Evolutionary conservation across 2,888 invertebrate species (phyloP), one percentile per base, ranked within the genome.

Genomic region (Dicranocentrus wangi): DNA sequence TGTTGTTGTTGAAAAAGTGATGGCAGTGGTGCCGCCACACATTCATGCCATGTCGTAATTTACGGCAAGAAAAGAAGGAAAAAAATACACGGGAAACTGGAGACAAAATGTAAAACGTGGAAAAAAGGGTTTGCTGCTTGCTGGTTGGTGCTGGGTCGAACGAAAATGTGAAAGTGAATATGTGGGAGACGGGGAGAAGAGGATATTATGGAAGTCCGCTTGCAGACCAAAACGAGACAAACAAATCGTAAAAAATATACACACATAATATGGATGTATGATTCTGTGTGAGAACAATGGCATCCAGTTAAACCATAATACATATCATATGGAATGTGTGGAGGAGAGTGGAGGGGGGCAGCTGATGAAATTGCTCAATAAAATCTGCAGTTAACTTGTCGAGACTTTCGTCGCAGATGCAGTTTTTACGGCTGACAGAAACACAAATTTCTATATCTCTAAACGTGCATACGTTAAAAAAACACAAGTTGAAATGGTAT

Each of bases 161-260:
- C 2, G 55, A 21, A n/a, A 32, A 32, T 60, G 25, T 27, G 60
- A 25, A 61, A 13, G 3, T 19, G 15, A 2, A 17, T 8, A 2
- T 66, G 32, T 32, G 32, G 10, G 32, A 32, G 32, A 32, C 10
- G n/a, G 5, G 19, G 19, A 39, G 17, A 61, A 39, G 42, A 10
- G 15, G 8, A 61, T 43, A 53, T 10, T 3, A 60, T 32, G 39
- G 65, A 25, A 61, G 72, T 23, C 47, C 55, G 43, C 21, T 17
- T 53, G 27, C 25, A 53, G 63, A 55, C 65, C 25, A 53, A 25
- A 65, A 63, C 55, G 65, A 75, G 73, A 75, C 75, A 75, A 75
- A 76, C 76, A 76, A 76, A 76, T 76, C 76, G 76, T 76, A 76
- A 76, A 72, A 61, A 63, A 72, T 25, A 39, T n/a, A n/a, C n/a